Conservation (phyloP, 1,140 invertebrate genomes). For the Triops cancriformis region DNA sequence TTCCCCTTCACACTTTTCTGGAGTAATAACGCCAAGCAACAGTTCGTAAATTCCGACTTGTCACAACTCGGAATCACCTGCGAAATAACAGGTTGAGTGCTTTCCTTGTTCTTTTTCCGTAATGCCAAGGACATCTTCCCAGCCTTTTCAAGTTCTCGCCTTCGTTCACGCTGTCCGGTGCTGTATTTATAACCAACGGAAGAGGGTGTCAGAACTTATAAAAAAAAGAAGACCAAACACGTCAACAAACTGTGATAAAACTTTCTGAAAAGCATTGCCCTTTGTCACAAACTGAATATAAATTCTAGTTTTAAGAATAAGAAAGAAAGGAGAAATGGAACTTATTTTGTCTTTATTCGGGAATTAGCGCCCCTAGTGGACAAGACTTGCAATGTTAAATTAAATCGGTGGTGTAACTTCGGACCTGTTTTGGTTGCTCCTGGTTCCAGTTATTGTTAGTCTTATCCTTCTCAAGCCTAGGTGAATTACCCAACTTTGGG, state of each 20-base stretch:
- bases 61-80: slow-evolving; percentile 12
- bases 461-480: too few relatives aligned
- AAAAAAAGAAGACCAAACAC: not conserved
- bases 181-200: not conserved
- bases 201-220: not conserved
- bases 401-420: too few relatives aligned
- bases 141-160: not conserved
- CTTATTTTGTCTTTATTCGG: too few relatives aligned
- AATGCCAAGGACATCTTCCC: not conserved
- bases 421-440: too few relatives aligned
- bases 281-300: not conserved
- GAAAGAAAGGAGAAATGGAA: too few relatives aligned
- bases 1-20: slow-evolving; percentile 9
- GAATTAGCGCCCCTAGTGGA: too few relatives aligned
- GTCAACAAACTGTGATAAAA: not conserved
- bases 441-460: too few relatives aligned
- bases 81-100: slow-evolving; percentile 13
- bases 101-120: not conserved
- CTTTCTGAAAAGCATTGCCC: not conserved
- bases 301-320: not conserved
- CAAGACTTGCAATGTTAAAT: too few relatives aligned
- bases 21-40: slow-evolving; percentile 10
- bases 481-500: too few relatives aligned
- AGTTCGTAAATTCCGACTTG: slow-evolving; percentile 6
- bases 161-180: not conserved